Percentiles rank a stretch among this genome's conserved stretches.
phyloP scores from a whole-genome alignment of 2,113 vertebrate species.

The Oryzias melastigma region DNA sequence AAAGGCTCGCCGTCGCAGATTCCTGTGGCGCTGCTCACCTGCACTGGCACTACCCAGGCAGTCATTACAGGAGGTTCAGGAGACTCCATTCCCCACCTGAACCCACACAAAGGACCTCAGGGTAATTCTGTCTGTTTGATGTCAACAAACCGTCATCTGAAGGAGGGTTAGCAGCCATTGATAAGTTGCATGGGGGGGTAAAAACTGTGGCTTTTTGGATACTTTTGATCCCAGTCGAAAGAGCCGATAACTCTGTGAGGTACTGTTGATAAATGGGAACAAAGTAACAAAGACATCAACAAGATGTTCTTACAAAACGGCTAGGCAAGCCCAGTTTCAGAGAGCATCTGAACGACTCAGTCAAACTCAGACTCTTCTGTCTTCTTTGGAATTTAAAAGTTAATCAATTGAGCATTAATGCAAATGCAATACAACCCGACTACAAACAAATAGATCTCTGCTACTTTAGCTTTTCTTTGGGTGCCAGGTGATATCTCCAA shows the following conservation, averaged over 20 bases:
- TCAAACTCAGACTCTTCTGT: conserved; percentile 8
- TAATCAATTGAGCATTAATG: too few relatives aligned
- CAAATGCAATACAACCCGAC: too few relatives aligned
- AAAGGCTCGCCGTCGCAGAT: conserved; percentile 59
- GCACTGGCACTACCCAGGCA: conserved; percentile 53
- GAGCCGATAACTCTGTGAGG: conserved; percentile 5
- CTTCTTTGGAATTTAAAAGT: neutral
- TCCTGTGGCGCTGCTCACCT: conserved; percentile 67
- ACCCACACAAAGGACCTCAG: conserved; percentile 65
- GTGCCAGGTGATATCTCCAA: neutral
- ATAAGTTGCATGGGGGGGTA: conserved; percentile 31
- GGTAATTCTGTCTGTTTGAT: conserved; percentile 69
- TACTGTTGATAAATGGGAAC: conserved; percentile 44
- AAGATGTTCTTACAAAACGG: neutral
- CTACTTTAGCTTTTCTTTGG: too few relatives aligned
- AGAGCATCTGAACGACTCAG: neutral
- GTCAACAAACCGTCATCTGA: conserved; percentile 61
- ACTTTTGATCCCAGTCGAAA: conserved; percentile 58
- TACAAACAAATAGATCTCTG: too few relatives aligned
- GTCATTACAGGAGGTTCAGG: conserved; percentile 58
- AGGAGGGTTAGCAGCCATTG: conserved; percentile 33
- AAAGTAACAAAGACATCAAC: conserved; percentile 12
- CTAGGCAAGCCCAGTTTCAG: conserved; percentile 3
- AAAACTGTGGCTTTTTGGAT: conserved; percentile 22
- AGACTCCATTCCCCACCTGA: conserved; percentile 61